Conservation (phyloP, 2,888 invertebrate species). For the Drosophila histrio region DNA sequence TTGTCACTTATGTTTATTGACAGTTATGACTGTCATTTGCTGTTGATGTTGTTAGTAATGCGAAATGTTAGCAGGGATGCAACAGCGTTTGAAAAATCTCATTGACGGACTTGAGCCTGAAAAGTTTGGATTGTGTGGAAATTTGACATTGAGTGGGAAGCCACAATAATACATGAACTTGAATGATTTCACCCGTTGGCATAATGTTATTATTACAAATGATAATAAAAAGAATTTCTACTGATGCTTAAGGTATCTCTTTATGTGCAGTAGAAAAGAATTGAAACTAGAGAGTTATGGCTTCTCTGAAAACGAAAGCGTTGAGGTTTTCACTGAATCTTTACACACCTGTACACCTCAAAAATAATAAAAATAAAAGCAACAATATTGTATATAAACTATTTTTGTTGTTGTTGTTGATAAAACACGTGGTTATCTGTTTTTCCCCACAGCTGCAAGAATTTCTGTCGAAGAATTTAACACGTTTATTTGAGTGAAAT, state of each 20-base stretch:
- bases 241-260: too few species aligned
- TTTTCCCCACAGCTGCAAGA: not conserved
- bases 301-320: too few species aligned
- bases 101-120: not conserved
- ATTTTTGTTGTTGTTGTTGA: too few species aligned
- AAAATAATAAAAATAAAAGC: not conserved
- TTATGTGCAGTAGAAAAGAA: too few species aligned
- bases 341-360: too few species aligned
- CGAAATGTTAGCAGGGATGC: conserved; percentile 18
- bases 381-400: not conserved
- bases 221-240: not conserved
- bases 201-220: not conserved
- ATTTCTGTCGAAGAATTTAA: not conserved
- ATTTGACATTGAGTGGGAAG: not conserved
- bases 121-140: not conserved
- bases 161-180: not conserved
- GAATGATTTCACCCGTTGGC: not conserved
- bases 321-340: too few species aligned
- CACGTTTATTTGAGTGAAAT: not conserved
- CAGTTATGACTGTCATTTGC: conserved; percentile 38
- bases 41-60: conserved; percentile 17
- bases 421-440: too few species aligned
- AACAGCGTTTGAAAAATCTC: conserved; percentile 5
- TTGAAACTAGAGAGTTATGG: too few species aligned
- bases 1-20: conserved; percentile 42